Evolutionary conservation across 2,888 invertebrate genomes (phyloP), one percentile per base, ranked within the genome.

Genomic region (Lymantria monacha): DNA sequence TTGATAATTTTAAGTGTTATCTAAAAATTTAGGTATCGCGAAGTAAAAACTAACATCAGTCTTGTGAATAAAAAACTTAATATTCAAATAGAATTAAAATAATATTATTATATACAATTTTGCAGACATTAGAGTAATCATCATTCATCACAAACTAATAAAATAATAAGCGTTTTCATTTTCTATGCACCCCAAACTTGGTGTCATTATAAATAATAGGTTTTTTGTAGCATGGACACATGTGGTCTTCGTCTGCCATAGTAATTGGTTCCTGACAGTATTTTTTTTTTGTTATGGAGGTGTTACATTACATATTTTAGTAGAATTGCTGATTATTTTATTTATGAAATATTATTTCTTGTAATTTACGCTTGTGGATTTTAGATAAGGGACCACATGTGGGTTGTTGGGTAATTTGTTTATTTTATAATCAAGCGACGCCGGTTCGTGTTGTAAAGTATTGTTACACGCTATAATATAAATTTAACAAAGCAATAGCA

Each of bases 81-180:
- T n/a, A n/a, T n/a, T n/a, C n/a, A 22, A 22, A 22, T 22, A 3
- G 3, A 5, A 43, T 44, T 15, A 49, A 38, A 51, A 46, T 30
- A 5, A 2, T 22, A 49, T 45, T 57, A 62, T 59, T 58, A 51
- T 59, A 60, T 59, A 68, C 62, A 74, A 74, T 76, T 77, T 70
- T 59, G 66, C 72, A 65, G 10, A 68, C 72, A 79, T 81, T 79
- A 76, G 62, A 65, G 55, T 75, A 77, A 76, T 78, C 74, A 74
- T 70, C 74, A 84, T 85, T 79, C 70, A 85, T 85, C 84, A 85
- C 56, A 45, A 63, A 61, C 73, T 79, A 83, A 83, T 86, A 83
- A 84, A 83, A 85, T 84, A 83, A 83, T 82, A 81, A 82, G 70
- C 70, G 73, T 79, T 81, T 81, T 75, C 81, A 83, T 83, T 85